phyloP scores from a whole-genome alignment of 2,797 vertebrate species.

The Huso huso region DNA sequence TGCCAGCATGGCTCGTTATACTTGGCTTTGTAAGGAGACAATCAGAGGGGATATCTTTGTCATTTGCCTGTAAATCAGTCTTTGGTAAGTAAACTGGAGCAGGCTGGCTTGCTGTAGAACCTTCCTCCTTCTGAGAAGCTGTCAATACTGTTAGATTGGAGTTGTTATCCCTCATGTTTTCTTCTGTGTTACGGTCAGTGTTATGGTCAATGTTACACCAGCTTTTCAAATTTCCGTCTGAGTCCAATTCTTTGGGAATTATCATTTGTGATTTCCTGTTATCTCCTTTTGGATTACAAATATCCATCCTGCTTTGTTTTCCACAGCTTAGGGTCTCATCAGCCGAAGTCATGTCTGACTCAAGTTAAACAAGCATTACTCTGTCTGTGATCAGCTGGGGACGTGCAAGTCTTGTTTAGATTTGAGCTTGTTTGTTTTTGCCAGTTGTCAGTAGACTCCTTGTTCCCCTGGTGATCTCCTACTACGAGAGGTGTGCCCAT shows the following conservation, averaged over 20 bases:
- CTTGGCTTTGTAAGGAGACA: slow-evolving; percentile 20
- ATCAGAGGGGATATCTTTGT: slow-evolving; percentile 18
- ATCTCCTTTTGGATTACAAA: slow-evolving; percentile 37
- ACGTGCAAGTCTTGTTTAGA: slow-evolving; percentile 54
- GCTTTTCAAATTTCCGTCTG: too few relatives aligned
- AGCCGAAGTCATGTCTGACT: slow-evolving; percentile 28
- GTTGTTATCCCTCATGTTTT: slow-evolving; percentile 5
- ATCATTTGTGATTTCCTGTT: slow-evolving; percentile 33
- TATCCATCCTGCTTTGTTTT: slow-evolving; percentile 25
- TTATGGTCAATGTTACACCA: slow-evolving; percentile 24
- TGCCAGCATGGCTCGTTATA: slow-evolving; percentile 18
- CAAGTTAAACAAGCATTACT: slow-evolving; percentile 33
- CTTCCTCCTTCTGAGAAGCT: slow-evolving; percentile 19
- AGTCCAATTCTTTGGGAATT: slow-evolving; percentile 23
- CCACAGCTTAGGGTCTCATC: slow-evolving; percentile 21
- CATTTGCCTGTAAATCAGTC: neutral
- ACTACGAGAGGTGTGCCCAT: slow-evolving; percentile 57
- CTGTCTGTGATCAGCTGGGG: slow-evolving; percentile 17
- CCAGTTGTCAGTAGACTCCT: slow-evolving; percentile 53
- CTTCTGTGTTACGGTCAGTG: slow-evolving; percentile 26
- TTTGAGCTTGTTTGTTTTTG: slow-evolving; percentile 38
- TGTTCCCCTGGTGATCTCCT: slow-evolving; percentile 53
- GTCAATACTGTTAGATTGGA: slow-evolving; percentile 14
- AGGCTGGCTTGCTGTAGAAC: slow-evolving; percentile 19
- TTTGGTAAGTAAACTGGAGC: neutral